Conservation (phyloP, 2,888 invertebrate genomes). For the Agrochola lychnidis region DNA sequence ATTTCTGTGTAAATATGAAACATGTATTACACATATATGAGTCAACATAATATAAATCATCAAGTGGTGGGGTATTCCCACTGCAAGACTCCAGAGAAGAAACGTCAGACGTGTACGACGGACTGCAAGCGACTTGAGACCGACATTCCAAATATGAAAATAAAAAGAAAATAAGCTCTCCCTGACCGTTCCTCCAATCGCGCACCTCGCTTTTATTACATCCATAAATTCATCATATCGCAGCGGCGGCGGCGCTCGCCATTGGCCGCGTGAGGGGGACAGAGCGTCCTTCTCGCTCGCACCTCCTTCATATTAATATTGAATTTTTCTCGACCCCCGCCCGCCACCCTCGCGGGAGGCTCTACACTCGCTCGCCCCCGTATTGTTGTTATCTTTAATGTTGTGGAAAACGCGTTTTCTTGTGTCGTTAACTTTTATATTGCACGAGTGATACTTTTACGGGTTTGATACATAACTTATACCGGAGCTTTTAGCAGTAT, state of each 20-base stretch:
- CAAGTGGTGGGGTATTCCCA: slow-evolving; percentile 65
- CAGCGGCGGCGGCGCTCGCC: slow-evolving; percentile 88
- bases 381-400: slow-evolving; percentile 91
- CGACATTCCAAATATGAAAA: slow-evolving; percentile 90
- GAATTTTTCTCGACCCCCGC: slow-evolving; percentile 93
- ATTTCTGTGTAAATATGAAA: slow-evolving; percentile 36
- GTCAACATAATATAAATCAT: slow-evolving; percentile 62
- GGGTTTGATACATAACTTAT: slow-evolving; percentile 89
- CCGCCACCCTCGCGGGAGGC: slow-evolving; percentile 89
- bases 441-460: slow-evolving; percentile 90
- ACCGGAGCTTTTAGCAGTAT: slow-evolving; percentile 68
- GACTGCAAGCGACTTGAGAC: slow-evolving; percentile 82
- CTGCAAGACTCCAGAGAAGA: slow-evolving; percentile 72
- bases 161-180: slow-evolving; percentile 91
- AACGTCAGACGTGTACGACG: slow-evolving; percentile 79
- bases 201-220: slow-evolving; percentile 93
- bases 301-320: slow-evolving; percentile 95
- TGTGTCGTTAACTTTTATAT: slow-evolving; percentile 91
- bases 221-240: slow-evolving; percentile 96
- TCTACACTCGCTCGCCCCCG: slow-evolving; percentile 90
- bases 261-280: slow-evolving; percentile 90
- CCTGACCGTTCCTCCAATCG: slow-evolving; percentile 92
- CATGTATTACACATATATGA: slow-evolving; percentile 53
- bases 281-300: slow-evolving; percentile 89
- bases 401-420: slow-evolving; percentile 91